These are phyloP conservation scores for Xylocopa sonorina DNA, from an alignment of 1,140 invertebrate genomes.

Conservation along the genomic window DNA sequence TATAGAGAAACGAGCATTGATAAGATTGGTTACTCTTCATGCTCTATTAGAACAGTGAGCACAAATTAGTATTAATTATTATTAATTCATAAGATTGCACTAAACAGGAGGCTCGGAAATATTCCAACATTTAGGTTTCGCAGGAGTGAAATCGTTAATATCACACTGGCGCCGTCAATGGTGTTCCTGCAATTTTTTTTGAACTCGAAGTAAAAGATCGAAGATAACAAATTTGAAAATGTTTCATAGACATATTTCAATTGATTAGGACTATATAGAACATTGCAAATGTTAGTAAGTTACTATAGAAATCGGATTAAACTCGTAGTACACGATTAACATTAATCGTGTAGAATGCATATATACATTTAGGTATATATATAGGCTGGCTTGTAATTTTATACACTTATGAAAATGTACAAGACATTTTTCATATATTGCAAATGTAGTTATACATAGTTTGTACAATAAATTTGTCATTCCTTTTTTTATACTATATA, in stretches of 20 bases:
- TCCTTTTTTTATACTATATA: conserved; percentile 8
- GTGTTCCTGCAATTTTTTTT: too few relatives aligned
- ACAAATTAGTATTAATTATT: conserved; percentile 11
- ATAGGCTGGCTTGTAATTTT: conserved; percentile 38
- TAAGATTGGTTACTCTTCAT: background rate
- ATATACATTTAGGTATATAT: conserved; percentile 27
- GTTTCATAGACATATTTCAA: background rate
- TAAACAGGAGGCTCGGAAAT: background rate
- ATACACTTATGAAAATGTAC: conserved; percentile 2
- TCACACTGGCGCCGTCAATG: background rate
- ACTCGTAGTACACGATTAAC: conserved; percentile 15
- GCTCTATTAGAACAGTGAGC: background rate
- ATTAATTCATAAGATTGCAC: background rate
- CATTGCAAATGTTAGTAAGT: background rate
- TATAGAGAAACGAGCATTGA: background rate
- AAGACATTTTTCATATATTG: conserved; percentile 27
- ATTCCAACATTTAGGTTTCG: background rate
- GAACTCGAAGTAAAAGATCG: too few relatives aligned
- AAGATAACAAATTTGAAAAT: background rate
- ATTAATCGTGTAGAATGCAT: conserved; percentile 25
- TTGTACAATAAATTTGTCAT: conserved; percentile 11
- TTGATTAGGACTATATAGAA: background rate
- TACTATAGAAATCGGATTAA: background rate
- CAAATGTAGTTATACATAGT: conserved; percentile 13
- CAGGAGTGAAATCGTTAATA: background rate